Conservation (phyloP, 2,113 vertebrate genomes). For the Turnix velox region DNA sequence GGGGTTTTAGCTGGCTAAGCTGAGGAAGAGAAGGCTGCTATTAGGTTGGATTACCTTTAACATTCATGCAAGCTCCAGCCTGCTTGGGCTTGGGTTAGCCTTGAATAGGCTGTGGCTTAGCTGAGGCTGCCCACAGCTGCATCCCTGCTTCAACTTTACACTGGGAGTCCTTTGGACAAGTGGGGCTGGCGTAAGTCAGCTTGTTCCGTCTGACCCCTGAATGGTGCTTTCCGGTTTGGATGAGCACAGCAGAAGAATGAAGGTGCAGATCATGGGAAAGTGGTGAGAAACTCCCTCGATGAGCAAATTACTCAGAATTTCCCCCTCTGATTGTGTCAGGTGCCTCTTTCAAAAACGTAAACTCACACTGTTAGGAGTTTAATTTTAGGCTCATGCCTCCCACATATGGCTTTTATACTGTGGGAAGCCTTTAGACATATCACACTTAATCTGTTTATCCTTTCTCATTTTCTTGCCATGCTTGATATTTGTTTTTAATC, state of each 20-base stretch:
- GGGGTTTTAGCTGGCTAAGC: neutral
- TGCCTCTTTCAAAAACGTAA: slow-evolving; percentile 39
- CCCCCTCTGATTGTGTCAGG: slow-evolving; percentile 36
- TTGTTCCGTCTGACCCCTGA: neutral
- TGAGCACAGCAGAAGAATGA: neutral
- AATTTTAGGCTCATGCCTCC: slow-evolving; percentile 50
- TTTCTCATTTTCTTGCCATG: slow-evolving; percentile 53
- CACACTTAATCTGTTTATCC: slow-evolving; percentile 61
- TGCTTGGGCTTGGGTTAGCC: neutral
- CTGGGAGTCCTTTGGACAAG: accelerated
- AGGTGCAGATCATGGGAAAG: slow-evolving; percentile 43
- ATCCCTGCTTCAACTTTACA: neutral
- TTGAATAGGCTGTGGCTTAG: accelerated
- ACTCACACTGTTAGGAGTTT: slow-evolving; percentile 39
- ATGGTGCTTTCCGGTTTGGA: slow-evolving; percentile 3
- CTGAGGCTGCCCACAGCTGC: neutral
- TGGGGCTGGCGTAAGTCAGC: neutral
- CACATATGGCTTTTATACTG: slow-evolving; percentile 63
- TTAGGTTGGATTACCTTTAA: neutral
- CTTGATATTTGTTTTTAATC: slow-evolving; percentile 61
- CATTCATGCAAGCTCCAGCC: neutral
- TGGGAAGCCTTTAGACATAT: slow-evolving; percentile 59
- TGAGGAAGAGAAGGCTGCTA: neutral
- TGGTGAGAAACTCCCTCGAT: neutral
- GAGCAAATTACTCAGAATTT: slow-evolving; percentile 43